These are phyloP conservation scores for Scaptomyza tumidula DNA, from an alignment of 2,888 invertebrate species.

Conservation along the genomic window DNA sequence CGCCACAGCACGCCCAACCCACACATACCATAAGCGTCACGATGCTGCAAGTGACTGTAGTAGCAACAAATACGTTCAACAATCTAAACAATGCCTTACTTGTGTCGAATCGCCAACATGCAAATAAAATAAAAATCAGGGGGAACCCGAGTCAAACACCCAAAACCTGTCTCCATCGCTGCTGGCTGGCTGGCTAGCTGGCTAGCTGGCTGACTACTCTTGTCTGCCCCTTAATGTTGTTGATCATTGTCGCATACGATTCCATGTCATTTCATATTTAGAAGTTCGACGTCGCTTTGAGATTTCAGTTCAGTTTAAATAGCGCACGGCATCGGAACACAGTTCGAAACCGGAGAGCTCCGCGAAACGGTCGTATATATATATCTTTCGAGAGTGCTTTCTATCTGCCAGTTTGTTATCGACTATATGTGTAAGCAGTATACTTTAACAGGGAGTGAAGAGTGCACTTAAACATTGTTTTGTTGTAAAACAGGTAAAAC, in stretches of 20 bases:
- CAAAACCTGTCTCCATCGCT: slow-evolving; percentile 59
- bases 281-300: slow-evolving; percentile 62
- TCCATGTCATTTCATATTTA: slow-evolving; percentile 73
- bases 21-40: slow-evolving; percentile 17
- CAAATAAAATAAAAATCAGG: slow-evolving; percentile 41
- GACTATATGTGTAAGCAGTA: no score
- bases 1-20: slow-evolving; percentile 16
- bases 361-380: not conserved
- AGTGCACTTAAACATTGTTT: not conserved
- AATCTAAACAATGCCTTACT: slow-evolving; percentile 18
- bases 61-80: not conserved
- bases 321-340: slow-evolving; percentile 54
- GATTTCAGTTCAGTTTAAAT: slow-evolving; percentile 70
- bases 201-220: not conserved
- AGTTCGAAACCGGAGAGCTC: slow-evolving; percentile 11
- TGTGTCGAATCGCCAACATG: slow-evolving; percentile 31
- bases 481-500: slow-evolving; percentile 11
- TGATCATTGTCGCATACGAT: slow-evolving; percentile 49
- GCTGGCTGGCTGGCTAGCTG: not conserved
- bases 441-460: slow-evolving; percentile 1
- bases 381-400: slow-evolving; percentile 12
- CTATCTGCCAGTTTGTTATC: slow-evolving; percentile 1
- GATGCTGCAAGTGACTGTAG: not conserved
- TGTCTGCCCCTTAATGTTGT: slow-evolving; percentile 6
- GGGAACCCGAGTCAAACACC: slow-evolving; percentile 22